Base-by-base conservation (phyloP, 2,888 invertebrate species). In the Brassicogethes aeneus region DNA sequence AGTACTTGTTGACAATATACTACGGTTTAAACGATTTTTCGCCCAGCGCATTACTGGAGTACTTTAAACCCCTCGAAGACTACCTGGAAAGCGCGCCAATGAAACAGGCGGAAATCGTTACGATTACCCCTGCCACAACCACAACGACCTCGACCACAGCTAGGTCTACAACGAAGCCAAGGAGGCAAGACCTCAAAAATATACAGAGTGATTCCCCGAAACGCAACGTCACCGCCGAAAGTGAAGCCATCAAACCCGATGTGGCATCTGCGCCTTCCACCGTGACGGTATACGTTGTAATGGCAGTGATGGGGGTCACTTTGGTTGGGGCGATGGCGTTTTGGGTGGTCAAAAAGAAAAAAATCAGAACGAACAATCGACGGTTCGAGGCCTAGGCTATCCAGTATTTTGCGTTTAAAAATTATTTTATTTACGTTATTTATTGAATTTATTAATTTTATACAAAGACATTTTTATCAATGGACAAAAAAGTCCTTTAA, bases 1-100 rank as follows among this genome's bases (percentile, higher is more conserved):
- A 70, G 15, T 70, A 71, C 52, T 65, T 74, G 56, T 58, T 76
- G 2, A 69, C 70, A 32, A 72, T 73, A 47, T 55, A 73, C 40
- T 64, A 73, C 66, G 15, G 71, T 62, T 59, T 68, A 61, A 49
- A 72, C 31, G 70, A 71, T 2, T 55, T 76, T 7, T 70, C 73
- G 48, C 68, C 72, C 15, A 69, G 68, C n/a, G 69, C 71, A 1
- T 54, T 77, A 0, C 68, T 74, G 3, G 71, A 74, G 43, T 77
- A 76, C 53, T 80, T 76, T 51, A 65, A 69, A 50, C 69, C 75
- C 1, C 54, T 77, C 42, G 72, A 73, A 47, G 71, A 73, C 46
- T 76, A 76, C 59, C 63, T 77, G 47, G 71, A 73, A 17, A 67
- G 62, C 17, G 73, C 75, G 45, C 62, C 65, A 1, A n/a, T 43